Evolutionary conservation across 2,113 vertebrate species (phyloP).

Genomic region (Phocoena sinus): DNA sequence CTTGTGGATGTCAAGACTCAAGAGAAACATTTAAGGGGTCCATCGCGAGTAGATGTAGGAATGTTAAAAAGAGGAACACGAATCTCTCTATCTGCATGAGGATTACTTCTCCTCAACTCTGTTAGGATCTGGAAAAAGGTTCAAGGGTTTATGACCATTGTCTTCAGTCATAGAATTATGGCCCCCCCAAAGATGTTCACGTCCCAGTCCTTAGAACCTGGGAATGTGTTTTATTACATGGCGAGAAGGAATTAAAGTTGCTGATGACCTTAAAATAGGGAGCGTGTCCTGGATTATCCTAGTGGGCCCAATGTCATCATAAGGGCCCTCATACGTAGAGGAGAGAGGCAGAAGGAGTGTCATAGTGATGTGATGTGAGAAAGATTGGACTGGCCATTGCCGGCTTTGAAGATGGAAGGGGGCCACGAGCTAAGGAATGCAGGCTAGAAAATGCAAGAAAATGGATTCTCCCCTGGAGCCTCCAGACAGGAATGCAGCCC

Average conservation of each 20-base stretch:
- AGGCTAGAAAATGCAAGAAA: not conserved
- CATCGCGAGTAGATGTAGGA: not conserved
- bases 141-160: not conserved
- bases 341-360: not conserved
- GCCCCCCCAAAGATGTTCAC: not conserved
- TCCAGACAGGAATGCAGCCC: not conserved
- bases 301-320: not conserved
- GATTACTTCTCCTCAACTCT: not conserved
- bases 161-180: not conserved
- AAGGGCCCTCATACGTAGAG: not conserved
- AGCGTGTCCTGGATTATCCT: not conserved
- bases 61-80: not conserved
- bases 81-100: not conserved
- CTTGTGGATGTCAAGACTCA: not conserved
- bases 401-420: not conserved
- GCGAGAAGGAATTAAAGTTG: not conserved
- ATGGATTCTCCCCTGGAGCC: not conserved
- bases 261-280: not conserved
- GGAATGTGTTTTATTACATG: not conserved
- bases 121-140: not conserved
- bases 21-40: conserved; percentile 1
- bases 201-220: not conserved
- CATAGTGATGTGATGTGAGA: not conserved
- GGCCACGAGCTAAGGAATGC: not conserved
- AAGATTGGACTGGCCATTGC: not conserved